A percentile compares a stretch with the other conserved stretches of the same genome.
Evolutionary conservation across 2,797 vertebrate genomes (phyloP).

Genomic region (Pantherophis vulpinus): DNA sequence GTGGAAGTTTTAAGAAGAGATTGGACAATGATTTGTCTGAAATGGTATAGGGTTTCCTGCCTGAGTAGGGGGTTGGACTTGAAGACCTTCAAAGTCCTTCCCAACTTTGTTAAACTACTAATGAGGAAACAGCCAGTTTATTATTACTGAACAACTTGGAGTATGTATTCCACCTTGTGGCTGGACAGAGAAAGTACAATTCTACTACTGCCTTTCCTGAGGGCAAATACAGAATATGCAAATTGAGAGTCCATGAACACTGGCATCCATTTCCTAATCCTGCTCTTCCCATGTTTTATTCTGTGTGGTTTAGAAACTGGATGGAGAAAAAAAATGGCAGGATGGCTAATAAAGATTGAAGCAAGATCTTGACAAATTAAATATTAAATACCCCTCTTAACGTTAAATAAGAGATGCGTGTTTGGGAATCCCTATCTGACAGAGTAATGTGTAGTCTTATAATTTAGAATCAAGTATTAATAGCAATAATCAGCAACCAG

Average conservation of each 20-base stretch:
- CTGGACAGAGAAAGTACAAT: slow-evolving; percentile 41
- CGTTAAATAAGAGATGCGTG: background rate
- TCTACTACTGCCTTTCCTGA: background rate
- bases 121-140: background rate
- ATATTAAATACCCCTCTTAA: background rate
- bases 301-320: background rate
- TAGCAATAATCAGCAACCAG: background rate
- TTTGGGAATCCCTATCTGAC: background rate
- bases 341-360: background rate
- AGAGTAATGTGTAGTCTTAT: background rate
- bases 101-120: background rate
- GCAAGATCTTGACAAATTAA: background rate
- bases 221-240: background rate
- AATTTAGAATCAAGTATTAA: background rate
- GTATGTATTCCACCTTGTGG: slow-evolving; percentile 57
- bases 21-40: background rate
- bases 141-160: background rate
- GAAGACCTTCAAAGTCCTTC: background rate
- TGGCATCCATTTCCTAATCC: background rate
- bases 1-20: background rate
- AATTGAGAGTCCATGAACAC: background rate
- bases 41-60: background rate
- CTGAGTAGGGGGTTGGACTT: too few relatives aligned
- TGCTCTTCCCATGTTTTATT: background rate
- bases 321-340: background rate